Evolutionary conservation across 2,113 vertebrate genomes (phyloP), one percentile per base, ranked within the genome.

Genomic region (Lanius ludovicianus): DNA sequence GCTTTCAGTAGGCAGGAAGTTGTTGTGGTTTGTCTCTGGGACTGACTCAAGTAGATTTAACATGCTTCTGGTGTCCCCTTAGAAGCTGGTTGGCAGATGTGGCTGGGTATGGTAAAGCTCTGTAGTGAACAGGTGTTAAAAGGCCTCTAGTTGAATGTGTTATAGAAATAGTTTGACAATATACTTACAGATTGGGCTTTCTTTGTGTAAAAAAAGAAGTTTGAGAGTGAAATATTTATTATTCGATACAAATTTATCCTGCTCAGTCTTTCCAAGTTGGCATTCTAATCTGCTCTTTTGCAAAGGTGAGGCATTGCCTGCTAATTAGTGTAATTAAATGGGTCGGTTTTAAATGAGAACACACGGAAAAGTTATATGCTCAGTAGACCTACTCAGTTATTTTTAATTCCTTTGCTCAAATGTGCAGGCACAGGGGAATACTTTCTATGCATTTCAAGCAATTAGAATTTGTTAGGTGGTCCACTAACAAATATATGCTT

Each of bases 291-390:
- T n/a, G 42, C 80, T 93, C 84, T 84, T 91, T 70, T 88, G 76
- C 82, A 92, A 96, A 95, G 84, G 90, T 88, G 68, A 93, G 75
- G 82, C 56, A 85, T 77, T 2, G 79, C 78, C 83, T 96, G 93
- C 92, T 93, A 93, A 95, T 94, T 96, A 83, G 87, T 37, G 35
- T 70, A 42, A 70, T 91, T 94, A 94, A 96, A 74, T 88, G 68
- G 71, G 84, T 77, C 74, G 6, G 21, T 92, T 94, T 94, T 90
- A 93, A 94, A 88, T 59, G 82, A 69, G 92, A 95, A 31, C 71
- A 57, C 19, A 11, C 11, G 37, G 24, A 74, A 63, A 73, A 87
- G 68, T 85, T 94, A 60, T 12, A 22, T 12, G 20, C 41, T 94
- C 31, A 41, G 28, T 85, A 86, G 60, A 63, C 65, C 60, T 63